Base-by-base conservation (phyloP, 2,888 invertebrate species). In the Catocala fraxini region DNA sequence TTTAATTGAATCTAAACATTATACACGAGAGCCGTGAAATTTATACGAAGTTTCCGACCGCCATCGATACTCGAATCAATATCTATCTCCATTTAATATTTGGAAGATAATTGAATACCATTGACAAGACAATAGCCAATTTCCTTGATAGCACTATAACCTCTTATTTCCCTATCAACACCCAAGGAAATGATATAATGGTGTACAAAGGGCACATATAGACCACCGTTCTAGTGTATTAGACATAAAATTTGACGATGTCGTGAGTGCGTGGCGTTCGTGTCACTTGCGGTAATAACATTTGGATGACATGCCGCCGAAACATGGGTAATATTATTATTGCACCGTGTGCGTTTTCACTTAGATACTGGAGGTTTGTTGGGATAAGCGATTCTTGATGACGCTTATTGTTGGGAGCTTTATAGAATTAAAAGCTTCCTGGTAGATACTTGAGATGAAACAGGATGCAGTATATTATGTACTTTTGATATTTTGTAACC, bases 271-370 rank as follows among this genome's bases (percentile, higher is more conserved):
- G 59, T 57, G 41, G 56, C 60, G 68, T 60, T 65, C 60, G 63
- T 65, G 70, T 62, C 71, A 57, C 63, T 72, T 63, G 56, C 60
- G 69, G 74, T 76, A 74, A 82, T 84, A 83, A 79, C 80, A 77
- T 80, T 77, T 71, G 63, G 75, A 74, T 81, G 82, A 82, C 81
- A 77, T 76, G 76, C 76, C 79, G 75, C 79, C 76, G 72, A 73
- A 76, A 85, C 82, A 82, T 82, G 82, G 85, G 83, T 84, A 79
- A 76, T 76, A 83, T 82, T 84, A 81, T 77, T 83, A 82, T 82
- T 80, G 80, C 72, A 64, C 51, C 11, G 71, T 77, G 74, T 12
- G 5, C 56, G 82, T 81, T 70, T 72, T 61, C 42, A 76, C 52
- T 59, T 64, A 10, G 68, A 10, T 15, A 59, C 59, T 49, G 1